A percentile compares a stretch with the other conserved stretches of the same genome.
Conservation (phyloP, 2,888 invertebrate genomes). For the Watsonalla binaria region DNA sequence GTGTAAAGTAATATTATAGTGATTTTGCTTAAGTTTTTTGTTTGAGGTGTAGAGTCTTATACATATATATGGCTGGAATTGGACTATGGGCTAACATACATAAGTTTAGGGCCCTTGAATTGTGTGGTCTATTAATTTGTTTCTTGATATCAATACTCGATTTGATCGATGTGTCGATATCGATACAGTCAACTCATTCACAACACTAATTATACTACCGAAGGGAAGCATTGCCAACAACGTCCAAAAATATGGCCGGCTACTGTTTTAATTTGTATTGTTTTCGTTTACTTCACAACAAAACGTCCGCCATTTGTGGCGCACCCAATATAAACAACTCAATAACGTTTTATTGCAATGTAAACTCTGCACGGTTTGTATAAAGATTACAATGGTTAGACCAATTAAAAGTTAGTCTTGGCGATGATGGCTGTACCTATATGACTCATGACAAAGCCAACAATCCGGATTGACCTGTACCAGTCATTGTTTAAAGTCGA, state of each 20-base stretch:
- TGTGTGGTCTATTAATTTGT: too few relatives aligned
- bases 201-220: background rate
- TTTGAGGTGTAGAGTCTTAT: too few relatives aligned
- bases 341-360: background rate
- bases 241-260: background rate
- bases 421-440: background rate
- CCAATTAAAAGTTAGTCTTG: background rate
- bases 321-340: conserved; percentile 10
- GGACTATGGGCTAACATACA: too few relatives aligned
- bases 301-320: conserved; percentile 15
- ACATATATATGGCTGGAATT: too few relatives aligned
- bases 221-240: background rate
- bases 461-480: conserved; percentile 6
- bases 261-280: conserved; percentile 37
- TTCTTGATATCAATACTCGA: too few relatives aligned
- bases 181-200: background rate
- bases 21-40: too few relatives aligned
- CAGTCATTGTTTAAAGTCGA: conserved; percentile 9
- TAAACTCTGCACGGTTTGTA: background rate
- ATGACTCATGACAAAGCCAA: conserved; percentile 24
- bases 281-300: conserved; percentile 28
- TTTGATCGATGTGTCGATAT: background rate
- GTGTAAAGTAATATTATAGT: too few relatives aligned
- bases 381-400: background rate
- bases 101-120: too few relatives aligned